Percentiles rank a stretch among this genome's conserved stretches.
phyloP scores from a whole-genome alignment of 2,888 invertebrate species.

The Nephrotoma appendiculata region DNA sequence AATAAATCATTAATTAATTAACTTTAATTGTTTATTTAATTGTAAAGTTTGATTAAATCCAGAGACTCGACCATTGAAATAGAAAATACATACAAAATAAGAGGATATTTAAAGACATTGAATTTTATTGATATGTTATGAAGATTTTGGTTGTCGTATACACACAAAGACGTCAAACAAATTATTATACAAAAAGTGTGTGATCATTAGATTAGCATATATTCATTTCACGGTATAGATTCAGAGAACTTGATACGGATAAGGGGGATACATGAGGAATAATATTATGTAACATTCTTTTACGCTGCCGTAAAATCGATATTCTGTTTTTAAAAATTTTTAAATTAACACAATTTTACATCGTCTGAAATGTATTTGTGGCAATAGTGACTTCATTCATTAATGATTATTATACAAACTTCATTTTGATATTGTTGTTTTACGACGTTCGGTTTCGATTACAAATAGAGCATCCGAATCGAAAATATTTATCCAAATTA shows the following conservation, averaged over 20 bases:
- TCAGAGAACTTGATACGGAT: neutral
- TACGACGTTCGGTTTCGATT: too few species aligned
- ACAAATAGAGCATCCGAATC: too few species aligned
- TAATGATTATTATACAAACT: too few species aligned
- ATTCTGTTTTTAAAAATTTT: too few species aligned
- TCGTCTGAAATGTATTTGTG: too few species aligned
- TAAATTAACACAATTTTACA: too few species aligned
- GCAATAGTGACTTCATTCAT: too few species aligned
- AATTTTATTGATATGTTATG: neutral
- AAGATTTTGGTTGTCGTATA: neutral
- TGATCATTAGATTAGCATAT: neutral
- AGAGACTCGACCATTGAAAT: neutral
- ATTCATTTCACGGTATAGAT: neutral
- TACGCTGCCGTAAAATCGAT: too few species aligned
- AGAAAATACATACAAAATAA: neutral
- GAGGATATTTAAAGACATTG: neutral
- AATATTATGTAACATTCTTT: too few species aligned
- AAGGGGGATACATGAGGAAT: too few species aligned
- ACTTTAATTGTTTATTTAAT: neutral
- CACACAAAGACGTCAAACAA: neutral
- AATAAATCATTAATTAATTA: neutral
- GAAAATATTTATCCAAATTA: too few species aligned
- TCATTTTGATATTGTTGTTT: too few species aligned
- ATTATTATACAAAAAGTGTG: neutral
- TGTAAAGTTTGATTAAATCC: neutral